Evolutionary conservation across 2,888 invertebrate genomes (phyloP).

Genomic region (Chrysomela aeneicollis): DNA sequence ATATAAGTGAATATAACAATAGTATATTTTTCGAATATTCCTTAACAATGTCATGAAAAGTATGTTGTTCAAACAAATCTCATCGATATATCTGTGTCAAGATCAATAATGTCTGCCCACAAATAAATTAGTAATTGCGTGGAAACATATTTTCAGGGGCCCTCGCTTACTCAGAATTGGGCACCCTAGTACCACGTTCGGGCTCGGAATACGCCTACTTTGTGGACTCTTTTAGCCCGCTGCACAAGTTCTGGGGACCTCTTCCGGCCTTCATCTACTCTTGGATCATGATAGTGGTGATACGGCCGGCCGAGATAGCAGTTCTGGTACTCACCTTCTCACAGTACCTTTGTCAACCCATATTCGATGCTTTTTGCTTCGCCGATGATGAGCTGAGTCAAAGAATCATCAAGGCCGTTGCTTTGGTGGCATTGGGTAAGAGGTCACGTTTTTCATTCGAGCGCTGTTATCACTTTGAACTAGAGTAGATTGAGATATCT

Average conservation of each 20-base stretch:
- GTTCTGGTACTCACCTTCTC: conserved; percentile 80
- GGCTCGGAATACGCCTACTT: conserved; percentile 86
- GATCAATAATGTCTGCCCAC: too few relatives aligned
- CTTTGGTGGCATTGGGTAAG: conserved; percentile 71
- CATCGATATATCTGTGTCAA: too few relatives aligned
- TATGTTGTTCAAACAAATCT: too few relatives aligned
- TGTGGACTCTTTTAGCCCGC: conserved; percentile 74
- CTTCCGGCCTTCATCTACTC: conserved; percentile 78
- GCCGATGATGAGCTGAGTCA: conserved; percentile 56
- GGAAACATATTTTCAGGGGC: conserved; percentile 78
- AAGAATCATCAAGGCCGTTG: conserved; percentile 69
- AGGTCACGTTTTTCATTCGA: conserved; percentile 29
- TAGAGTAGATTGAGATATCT: too few relatives aligned
- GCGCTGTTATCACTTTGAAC: too few relatives aligned
- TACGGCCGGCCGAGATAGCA: conserved; percentile 81
- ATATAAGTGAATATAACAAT: too few relatives aligned
- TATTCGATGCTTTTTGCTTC: conserved; percentile 62
- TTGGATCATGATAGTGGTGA: conserved; percentile 78
- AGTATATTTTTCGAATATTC: too few relatives aligned
- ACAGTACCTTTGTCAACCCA: conserved; percentile 76
- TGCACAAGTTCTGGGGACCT: conserved; percentile 75
- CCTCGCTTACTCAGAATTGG: conserved; percentile 81
- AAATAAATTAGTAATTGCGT: conserved; percentile 52
- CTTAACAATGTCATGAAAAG: too few relatives aligned
- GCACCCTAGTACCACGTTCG: conserved; percentile 79